Evolutionary conservation across 2,888 invertebrate genomes (phyloP), one percentile per base, ranked within the genome.

Genomic region (Caenorhabditis sp.): DNA sequence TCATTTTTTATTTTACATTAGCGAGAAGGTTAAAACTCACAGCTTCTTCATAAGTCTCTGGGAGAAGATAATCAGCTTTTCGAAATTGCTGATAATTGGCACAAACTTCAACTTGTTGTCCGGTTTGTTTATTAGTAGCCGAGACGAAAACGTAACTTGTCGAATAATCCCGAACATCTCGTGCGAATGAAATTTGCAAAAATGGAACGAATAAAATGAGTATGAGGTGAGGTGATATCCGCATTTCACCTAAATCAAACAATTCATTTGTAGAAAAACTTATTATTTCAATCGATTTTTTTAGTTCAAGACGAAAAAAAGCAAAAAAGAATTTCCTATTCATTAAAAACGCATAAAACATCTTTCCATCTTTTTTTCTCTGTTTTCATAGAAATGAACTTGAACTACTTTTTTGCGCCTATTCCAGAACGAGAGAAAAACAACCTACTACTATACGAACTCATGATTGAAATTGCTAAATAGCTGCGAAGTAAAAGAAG

Each of bases 1-100:
- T n/a, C n/a, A n/a, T n/a, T n/a, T n/a, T n/a, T n/a, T n/a, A n/a
- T n/a, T n/a, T n/a, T n/a, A n/a, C n/a, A n/a, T n/a, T n/a, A n/a
- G n/a, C n/a, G n/a, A n/a, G n/a, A n/a, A n/a, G n/a, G n/a, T n/a
- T n/a, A n/a, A 43, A 43, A n/a, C 60, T 43, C 6, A 49, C 60
- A 5, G 54, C 27, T 31, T 53, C 21, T n/a, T 51, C 53, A 6
- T 21, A 54, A 21, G 31, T 62, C 21, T 62, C 37, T 1, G 62
- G 53, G 12, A 54, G 31, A 43, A 36, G 19, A n/a, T 21, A 3
- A 31, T 49, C 26, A 0, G 21, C 21, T 37, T 19, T n/a, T 31
- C 65, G 57, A 66, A 72, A 86, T 66, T 85, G 85, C 43, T 83
- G 84, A 68, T 82, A 85, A 69, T 85, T 85, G 54, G 73, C 83